phyloP scores from a whole-genome alignment of 1,140 invertebrate genomes.

The Tyrophagus putrescentiae region DNA sequence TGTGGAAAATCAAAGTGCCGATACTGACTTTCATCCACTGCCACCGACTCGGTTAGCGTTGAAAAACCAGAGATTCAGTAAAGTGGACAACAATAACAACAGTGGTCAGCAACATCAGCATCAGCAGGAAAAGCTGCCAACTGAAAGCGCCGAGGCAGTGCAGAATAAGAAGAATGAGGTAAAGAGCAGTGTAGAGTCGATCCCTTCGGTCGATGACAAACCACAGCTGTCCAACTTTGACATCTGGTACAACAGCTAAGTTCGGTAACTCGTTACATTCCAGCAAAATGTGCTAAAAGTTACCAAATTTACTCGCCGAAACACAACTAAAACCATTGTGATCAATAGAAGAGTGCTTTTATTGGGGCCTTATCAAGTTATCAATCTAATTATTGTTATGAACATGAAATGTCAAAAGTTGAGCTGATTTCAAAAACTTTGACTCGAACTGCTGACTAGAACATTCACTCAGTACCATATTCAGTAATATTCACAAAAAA shows the following conservation, averaged over 20 bases:
- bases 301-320: not conserved
- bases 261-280: not conserved
- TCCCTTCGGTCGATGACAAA: no score
- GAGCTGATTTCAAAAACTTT: not conserved
- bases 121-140: not conserved
- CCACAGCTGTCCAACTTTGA: not conserved
- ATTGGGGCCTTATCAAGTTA: not conserved
- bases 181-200: no score
- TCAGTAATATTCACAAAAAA: no score
- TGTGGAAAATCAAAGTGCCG: not conserved
- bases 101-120: not conserved
- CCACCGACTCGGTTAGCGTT: not conserved
- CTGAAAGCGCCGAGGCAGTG: not conserved
- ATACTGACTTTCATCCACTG: not conserved
- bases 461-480: no score
- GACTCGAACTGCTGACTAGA: no score
- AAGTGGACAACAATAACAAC: no score
- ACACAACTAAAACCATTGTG: not conserved
- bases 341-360: not conserved
- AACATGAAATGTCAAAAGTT: not conserved
- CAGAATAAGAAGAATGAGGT: not conserved
- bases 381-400: not conserved
- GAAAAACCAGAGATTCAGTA: no score
- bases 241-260: slow-evolving; percentile 3
- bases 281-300: not conserved